Base-by-base conservation (phyloP, 2,797 vertebrate species). In the Hippoglossus hippoglossus region DNA sequence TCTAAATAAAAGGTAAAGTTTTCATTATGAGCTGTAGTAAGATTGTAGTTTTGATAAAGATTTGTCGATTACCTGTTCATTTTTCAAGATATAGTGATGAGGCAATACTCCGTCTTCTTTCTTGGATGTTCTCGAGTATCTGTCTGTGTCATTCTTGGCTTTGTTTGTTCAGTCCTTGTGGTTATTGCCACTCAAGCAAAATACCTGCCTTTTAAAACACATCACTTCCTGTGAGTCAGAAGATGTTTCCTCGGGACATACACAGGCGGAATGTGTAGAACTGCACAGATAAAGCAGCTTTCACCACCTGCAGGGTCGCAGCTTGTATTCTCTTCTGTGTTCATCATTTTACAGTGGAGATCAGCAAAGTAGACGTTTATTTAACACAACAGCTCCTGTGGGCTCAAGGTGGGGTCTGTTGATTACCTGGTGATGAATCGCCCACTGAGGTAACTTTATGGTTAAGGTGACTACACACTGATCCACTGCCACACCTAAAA, bases 401-500 rank as follows among this genome's bases (percentile, higher is more conserved):
- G 73, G 78, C 85, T 91, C 79, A 87, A 90, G 88, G 89, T 84
- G 36, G 75, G 74, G 63, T 78, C 57, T 61, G 55, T 61, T 77
- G 80, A 88, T 86, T 78, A 70, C 34, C 63, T 62, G 58, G 22
- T 83, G 83, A 89, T 85, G 80, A 79, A 89, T 86, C 0, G 60
- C 75, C 71, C 65, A 76, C 71, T 19, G 15, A 73, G 80, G 71
- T 83, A 83, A 71, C 82, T 78, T 78, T 64, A 80, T 60, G 73
- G 80, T 75, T 68, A 58, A 84, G 80, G 64, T 77, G 79, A 58
- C 71, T 69, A 22, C 22, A 71, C 82, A 63, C 68, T 72, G 82
- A 90, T 82, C 84, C 71, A 65, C 67, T 64, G 85, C 81, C 88
- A 84, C 87, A 79, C 87, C 90, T 87, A 44, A 80, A 62, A 86